Conservation (phyloP, 1,140 invertebrate genomes). For the Chionoecetes opilio region DNA sequence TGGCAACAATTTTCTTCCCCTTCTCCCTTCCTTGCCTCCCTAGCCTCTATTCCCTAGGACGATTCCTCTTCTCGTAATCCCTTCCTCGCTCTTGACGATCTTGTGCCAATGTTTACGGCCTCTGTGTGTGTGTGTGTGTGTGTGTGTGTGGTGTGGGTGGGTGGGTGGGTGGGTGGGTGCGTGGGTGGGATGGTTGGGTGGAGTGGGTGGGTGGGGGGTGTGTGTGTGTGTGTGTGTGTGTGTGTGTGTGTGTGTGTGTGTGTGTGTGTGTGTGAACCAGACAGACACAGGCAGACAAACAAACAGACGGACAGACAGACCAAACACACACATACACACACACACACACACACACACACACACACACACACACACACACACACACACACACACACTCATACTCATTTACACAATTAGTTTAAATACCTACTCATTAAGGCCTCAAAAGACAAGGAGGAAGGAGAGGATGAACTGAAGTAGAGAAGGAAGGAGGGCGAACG, state of each 20-base stretch:
- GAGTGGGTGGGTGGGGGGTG: background rate
- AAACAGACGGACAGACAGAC: background rate
- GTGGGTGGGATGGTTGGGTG: background rate
- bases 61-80: background rate
- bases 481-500: too few species aligned
- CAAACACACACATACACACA: background rate
- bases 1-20: background rate
- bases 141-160: background rate
- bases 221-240: too few species aligned
- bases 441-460: too few species aligned
- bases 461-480: too few species aligned
- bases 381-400: slow-evolving; percentile 17
- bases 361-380: slow-evolving; percentile 16
- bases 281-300: background rate
- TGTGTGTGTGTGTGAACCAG: background rate
- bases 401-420: background rate
- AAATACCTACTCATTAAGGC: background rate
- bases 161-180: background rate
- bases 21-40: background rate
- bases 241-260: too few species aligned
- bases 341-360: slow-evolving; percentile 8
- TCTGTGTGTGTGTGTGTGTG: background rate
- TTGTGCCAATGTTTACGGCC: background rate
- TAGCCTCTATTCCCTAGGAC: background rate
- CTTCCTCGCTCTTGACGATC: background rate